Base-by-base conservation (phyloP, 2,888 invertebrate genomes). In the Lissocephala sabroskyi region DNA sequence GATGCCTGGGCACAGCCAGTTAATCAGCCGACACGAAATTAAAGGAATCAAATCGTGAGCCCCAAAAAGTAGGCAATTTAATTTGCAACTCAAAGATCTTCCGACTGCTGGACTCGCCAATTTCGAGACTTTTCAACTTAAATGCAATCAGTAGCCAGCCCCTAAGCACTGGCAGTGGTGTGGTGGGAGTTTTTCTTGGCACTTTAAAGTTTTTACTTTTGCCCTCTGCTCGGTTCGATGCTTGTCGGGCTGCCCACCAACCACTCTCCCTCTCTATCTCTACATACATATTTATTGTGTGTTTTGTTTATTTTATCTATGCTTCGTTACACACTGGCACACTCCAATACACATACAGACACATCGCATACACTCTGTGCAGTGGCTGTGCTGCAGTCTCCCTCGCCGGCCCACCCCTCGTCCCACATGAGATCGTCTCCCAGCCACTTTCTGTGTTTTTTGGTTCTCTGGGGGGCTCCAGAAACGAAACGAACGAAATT, bases 301-400 rank as follows among this genome's bases (percentile, higher is more conserved):
- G 60, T 66, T 59, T 75, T 78, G 73, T 78, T 76, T 78, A 73
- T 76, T 78, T 76, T 78, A 65, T 76, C 59, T 73, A 58, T 62
- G 79, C 79, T 73, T 73, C 79, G 73, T 68, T 79, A 73, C 70
- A 77, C 78, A 60, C 58, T 52, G 56, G 65, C 55, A 60, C 55
- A 57, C 56, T 52, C 28, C 33, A 32, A 37, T 14, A 19, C 23
- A 37, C 30, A 44, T 30, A 33, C 13, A 42, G 19, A 42, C n/a
- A 37, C n/a, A 14, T 11, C 35, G 14, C 26, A 41, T 36, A 41
- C 32, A 26, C 23, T 19, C 19, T 51, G 67, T 55, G 57, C 56
- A 52, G 74, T 53, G 67, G 61, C 65, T 61, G 49, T 66, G 54
- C 60, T 67, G 67, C 61, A 58, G 74, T 57, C 60, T 44, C 65